Base-by-base conservation (phyloP, 2,797 vertebrate genomes). In the Tenualosa thibaudeaui region DNA sequence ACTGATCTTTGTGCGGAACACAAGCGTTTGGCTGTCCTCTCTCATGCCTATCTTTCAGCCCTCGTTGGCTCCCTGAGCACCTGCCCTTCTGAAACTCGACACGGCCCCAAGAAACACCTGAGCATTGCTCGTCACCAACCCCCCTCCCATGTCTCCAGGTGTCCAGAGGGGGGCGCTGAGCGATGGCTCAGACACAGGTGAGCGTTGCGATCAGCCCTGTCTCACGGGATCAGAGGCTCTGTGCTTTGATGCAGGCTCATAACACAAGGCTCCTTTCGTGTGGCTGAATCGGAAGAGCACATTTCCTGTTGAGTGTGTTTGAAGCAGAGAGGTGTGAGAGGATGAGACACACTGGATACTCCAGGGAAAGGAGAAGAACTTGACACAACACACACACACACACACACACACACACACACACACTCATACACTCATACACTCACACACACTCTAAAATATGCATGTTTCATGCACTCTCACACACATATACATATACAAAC, bases 1-100 rank as follows among this genome's bases (percentile, higher is more conserved):
- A 94, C 92, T 94, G 93, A 95, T 93, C 92, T 95, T 93, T 94
- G 92, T 94, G 93, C 92, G 53, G 85, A 94, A 95, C 94, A 94
- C 94, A 95, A 94, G 92, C 93, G 92, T 86, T 92, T 93, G 93
- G 92, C 94, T 96, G 94, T 94, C 90, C 92, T 92, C 89, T 93
- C 88, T 88, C 90, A 89, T 94, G 91, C 93, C 91, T 93, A 92
- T 92, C 91, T 94, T 92, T 97, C 91, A 90, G 84, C 89, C 84
- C 84, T 86, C 89, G 92, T 89, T 87, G 81, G 19, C 68, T 13
- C 89, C 86, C 88, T 88, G 94, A 91, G 95, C 92, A 95, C 94
- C 91, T 95, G 91, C 91, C 90, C 90, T 91, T 91, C 87, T 93
- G 91, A 94, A 93, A 94, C 90, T 88, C 88, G 12, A 75, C 68